Evolutionary conservation across 2,113 vertebrate species (phyloP).

Genomic region (Saimiri boliviensis): DNA sequence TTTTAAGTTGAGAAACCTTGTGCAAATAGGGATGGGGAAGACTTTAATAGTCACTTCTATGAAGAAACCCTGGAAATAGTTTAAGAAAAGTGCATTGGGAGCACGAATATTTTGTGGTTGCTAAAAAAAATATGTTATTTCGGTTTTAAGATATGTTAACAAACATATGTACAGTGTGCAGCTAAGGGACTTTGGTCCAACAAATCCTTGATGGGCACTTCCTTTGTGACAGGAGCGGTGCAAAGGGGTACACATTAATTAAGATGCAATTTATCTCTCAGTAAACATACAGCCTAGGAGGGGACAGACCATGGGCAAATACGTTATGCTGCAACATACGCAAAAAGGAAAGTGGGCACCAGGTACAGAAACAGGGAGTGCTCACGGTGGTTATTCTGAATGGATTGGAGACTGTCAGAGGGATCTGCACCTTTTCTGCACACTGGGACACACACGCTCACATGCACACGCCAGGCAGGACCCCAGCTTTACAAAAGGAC

Average conservation of each 20-base stretch:
- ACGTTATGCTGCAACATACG: accelerated
- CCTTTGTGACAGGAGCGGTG: background rate
- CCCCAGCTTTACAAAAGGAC: background rate
- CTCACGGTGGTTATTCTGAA: accelerated
- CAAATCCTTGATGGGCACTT: background rate
- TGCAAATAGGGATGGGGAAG: background rate
- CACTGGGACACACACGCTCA: background rate
- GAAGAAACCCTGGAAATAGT: background rate
- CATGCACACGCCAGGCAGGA: background rate
- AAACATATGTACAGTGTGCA: background rate
- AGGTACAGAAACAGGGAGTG: background rate
- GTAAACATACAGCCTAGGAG: too few relatives aligned
- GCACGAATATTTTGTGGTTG: background rate
- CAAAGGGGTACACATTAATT: background rate
- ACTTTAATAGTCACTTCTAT: background rate
- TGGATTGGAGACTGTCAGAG: background rate
- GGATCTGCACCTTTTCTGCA: background rate
- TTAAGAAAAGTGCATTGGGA: background rate
- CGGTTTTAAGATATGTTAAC: background rate
- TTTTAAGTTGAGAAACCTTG: background rate
- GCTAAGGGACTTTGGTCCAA: background rate
- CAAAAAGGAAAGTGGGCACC: background rate
- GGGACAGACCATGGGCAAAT: background rate
- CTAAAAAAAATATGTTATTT: background rate
- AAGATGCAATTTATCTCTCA: background rate